phyloP scores from a whole-genome alignment of 2,888 invertebrate genomes.

The Alsophila aescularia region DNA sequence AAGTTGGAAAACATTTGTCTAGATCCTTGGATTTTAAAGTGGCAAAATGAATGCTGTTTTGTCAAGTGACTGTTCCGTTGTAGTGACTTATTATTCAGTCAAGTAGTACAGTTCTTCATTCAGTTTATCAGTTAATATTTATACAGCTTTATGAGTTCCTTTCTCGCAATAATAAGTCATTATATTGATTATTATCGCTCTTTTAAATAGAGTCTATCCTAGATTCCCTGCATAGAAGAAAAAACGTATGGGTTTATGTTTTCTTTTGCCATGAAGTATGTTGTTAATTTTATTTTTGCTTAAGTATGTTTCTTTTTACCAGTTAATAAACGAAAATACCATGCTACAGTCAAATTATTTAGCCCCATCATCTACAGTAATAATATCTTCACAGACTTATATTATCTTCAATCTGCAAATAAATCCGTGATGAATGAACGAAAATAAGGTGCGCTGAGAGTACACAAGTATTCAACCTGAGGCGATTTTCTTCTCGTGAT shows the following conservation, averaged over 20 bases:
- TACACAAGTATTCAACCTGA: conserved; percentile 39
- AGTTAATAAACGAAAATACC: too few relatives aligned
- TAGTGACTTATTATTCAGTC: background rate
- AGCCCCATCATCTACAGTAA: conserved; percentile 2
- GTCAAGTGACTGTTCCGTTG: background rate
- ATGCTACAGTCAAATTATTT: conserved; percentile 1
- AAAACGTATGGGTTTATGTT: too few relatives aligned
- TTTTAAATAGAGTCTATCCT: too few relatives aligned
- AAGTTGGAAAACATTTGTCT: conserved; percentile 13
- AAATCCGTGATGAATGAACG: conserved; percentile 30
- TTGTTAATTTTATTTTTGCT: too few relatives aligned
- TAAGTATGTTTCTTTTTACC: too few relatives aligned
- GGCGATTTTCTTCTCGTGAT: conserved; percentile 46
- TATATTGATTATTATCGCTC: too few relatives aligned
- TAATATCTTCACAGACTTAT: conserved; percentile 6
- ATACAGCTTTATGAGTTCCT: too few relatives aligned
- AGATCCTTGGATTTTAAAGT: conserved; percentile 13
- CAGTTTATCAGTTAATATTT: background rate
- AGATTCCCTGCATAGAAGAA: too few relatives aligned
- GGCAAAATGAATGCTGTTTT: conserved; percentile 10
- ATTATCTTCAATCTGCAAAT: conserved; percentile 29
- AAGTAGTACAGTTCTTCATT: background rate
- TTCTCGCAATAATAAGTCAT: too few relatives aligned
- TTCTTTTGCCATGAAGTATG: too few relatives aligned
- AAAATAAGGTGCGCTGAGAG: conserved; percentile 26